These are phyloP conservation scores for Penaeus chinensis DNA, from an alignment of 1,140 invertebrate species.

Conservation along the genomic window DNA sequence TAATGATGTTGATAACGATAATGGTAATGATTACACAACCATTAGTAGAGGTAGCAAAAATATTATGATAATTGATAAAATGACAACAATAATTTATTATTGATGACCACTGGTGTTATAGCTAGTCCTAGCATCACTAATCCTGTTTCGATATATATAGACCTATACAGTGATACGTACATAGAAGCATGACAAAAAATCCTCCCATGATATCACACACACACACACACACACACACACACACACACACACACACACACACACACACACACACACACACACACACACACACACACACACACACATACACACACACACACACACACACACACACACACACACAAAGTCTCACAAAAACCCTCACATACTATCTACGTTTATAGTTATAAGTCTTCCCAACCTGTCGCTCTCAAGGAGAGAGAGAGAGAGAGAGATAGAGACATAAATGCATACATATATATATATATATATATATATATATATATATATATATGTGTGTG, in stretches of 20 bases:
- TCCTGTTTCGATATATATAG: too few species aligned
- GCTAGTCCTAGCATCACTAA: too few species aligned
- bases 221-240: neutral
- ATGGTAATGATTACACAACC: too few species aligned
- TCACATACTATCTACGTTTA: conserved; percentile 1
- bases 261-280: conserved; percentile 35
- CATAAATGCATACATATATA: too few species aligned
- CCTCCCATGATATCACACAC: neutral
- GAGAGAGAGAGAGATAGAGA: too few species aligned
- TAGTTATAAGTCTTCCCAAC: neutral
- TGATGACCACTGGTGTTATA: too few species aligned
- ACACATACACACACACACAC: neutral
- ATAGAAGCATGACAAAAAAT: neutral
- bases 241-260: conserved; percentile 41
- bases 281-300: conserved; percentile 15
- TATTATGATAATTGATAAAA: too few species aligned
- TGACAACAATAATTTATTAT: too few species aligned
- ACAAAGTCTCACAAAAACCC: neutral
- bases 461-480: neutral
- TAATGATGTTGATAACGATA: too few species aligned
- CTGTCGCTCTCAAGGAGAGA: too few species aligned
- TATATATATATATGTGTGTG: neutral
- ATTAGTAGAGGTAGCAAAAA: too few species aligned
- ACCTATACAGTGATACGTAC: too few species aligned
- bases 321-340: neutral